Evolutionary conservation across 2,888 invertebrate species (phyloP), one percentile per base, ranked within the genome.

Genomic region (Melinaea menophilus): DNA sequence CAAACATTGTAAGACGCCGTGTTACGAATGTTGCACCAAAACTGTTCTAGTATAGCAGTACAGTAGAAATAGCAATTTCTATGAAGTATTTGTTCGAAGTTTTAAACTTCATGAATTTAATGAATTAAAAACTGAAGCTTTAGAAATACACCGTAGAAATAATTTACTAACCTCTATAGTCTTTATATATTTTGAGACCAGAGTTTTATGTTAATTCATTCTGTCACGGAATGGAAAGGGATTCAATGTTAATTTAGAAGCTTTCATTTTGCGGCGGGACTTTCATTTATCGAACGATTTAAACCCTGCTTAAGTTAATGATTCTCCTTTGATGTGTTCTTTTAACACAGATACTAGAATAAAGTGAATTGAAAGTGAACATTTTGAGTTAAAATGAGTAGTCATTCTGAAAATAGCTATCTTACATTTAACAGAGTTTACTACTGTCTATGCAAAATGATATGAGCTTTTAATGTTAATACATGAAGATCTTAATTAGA

Each of bases 201-300:
- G 55, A 55, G 37, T 61, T 64, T 58, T 61, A 64, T 64, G 61
- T 64, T 64, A 58, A 61, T 61, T 61, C 58, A 45, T 58, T 33
- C 58, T 61, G 55, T 55, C 61, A 46, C 58, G 61, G 60, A 22
- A 48, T 60, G 33, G 56, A 58, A 56, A 46, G 59, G 61, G 51
- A 51, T 51, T 51, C 51, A 51, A 31, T 31, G 51, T 51, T 51
- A 22, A 51, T 11, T 51, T 7, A 51, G 48, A 31, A 31, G 31
- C 51, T 51, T n/a, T 51, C 31, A 51, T 51, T 51, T 51, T 22
- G 22, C 5, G 51, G 22, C 5, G 31, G 3, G 9, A 11, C 51
- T 9, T 51, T 51, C 3, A 51, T 51, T 51, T 31, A 51, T 51
- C 31, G 31, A 11, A 51, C 22, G 31, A 31, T 51, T 51, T 51